These are phyloP conservation scores for Euura lappo DNA, from an alignment of 1,140 invertebrate species.

Conservation along the genomic window DNA sequence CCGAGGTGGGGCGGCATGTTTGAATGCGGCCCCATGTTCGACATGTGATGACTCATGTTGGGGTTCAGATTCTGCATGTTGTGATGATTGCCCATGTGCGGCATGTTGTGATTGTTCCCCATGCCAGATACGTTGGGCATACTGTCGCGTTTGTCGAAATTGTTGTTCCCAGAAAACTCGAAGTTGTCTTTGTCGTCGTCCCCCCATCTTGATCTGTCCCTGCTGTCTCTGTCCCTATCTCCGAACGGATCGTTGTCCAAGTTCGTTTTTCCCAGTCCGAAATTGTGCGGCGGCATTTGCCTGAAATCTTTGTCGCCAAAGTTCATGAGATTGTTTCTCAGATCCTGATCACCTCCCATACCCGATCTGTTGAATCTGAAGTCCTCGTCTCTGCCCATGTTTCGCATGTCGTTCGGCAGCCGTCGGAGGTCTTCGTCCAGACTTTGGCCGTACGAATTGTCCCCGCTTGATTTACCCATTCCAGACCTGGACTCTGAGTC, in stretches of 20 bases:
- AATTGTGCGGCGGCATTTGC: slow-evolving; percentile 25
- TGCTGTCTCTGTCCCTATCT: slow-evolving; percentile 39
- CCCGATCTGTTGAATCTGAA: slow-evolving; percentile 30
- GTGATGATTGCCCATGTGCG: slow-evolving; percentile 41
- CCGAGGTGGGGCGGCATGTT: slow-evolving; percentile 39
- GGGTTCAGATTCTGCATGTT: slow-evolving; percentile 51
- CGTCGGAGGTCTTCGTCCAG: slow-evolving; percentile 41
- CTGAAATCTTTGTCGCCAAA: slow-evolving; percentile 43
- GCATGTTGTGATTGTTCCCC: slow-evolving; percentile 32
- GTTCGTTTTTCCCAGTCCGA: slow-evolving; percentile 29
- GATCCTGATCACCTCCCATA: slow-evolving; percentile 29
- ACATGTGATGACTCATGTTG: slow-evolving; percentile 42
- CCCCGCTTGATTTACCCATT: slow-evolving; percentile 23
- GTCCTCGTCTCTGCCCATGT: slow-evolving; percentile 17
- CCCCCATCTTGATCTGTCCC: slow-evolving; percentile 38
- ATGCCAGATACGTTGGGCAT: slow-evolving; percentile 28
- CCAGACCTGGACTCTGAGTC: slow-evolving; percentile 46
- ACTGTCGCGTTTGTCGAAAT: slow-evolving; percentile 45
- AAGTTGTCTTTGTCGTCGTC: slow-evolving; percentile 35
- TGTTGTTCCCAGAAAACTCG: slow-evolving; percentile 23
- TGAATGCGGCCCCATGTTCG: slow-evolving; percentile 37
- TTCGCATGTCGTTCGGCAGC: slow-evolving; percentile 22
- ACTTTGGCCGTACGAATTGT: slow-evolving; percentile 16
- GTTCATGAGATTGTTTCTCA: slow-evolving; percentile 26
- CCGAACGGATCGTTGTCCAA: slow-evolving; percentile 36